Conservation (phyloP, 2,797 vertebrate genomes). For the Galago senegalensis region DNA sequence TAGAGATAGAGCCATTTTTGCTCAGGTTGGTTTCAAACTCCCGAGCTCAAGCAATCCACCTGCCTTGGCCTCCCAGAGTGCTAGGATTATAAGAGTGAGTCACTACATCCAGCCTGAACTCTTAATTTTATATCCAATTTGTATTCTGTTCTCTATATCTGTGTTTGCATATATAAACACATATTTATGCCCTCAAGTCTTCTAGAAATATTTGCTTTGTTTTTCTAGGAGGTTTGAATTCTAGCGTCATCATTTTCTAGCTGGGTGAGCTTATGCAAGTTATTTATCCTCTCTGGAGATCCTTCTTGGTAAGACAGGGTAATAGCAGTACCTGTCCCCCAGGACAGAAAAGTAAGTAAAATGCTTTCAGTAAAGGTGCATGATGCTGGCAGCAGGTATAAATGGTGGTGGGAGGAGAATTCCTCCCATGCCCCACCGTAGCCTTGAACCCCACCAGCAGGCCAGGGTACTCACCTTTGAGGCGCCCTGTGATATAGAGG, state of each 20-base stretch:
- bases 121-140: background rate
- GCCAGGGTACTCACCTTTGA: constrained; percentile 91
- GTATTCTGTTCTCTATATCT: background rate
- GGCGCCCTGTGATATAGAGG: constrained; percentile 94
- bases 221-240: background rate
- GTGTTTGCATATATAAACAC: background rate
- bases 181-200: background rate
- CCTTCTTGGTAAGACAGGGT: background rate
- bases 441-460: background rate
- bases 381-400: too few species aligned
- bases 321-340: background rate
- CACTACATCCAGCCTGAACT: too few species aligned
- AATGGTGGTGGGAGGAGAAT: accelerated
- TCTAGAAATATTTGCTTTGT: background rate
- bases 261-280: background rate
- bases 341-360: background rate
- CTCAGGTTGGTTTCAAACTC: too few species aligned
- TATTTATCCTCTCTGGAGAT: background rate
- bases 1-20: too few species aligned
- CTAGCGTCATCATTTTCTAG: background rate
- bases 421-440: accelerated
- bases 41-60: too few species aligned
- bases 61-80: too few species aligned
- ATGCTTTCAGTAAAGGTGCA: accelerated
- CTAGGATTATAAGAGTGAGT: too few species aligned